Percentiles rank a stretch among this genome's conserved stretches.
Evolutionary conservation across 2,113 vertebrate species (phyloP).

Genomic region (Alligator mississippiensis): DNA sequence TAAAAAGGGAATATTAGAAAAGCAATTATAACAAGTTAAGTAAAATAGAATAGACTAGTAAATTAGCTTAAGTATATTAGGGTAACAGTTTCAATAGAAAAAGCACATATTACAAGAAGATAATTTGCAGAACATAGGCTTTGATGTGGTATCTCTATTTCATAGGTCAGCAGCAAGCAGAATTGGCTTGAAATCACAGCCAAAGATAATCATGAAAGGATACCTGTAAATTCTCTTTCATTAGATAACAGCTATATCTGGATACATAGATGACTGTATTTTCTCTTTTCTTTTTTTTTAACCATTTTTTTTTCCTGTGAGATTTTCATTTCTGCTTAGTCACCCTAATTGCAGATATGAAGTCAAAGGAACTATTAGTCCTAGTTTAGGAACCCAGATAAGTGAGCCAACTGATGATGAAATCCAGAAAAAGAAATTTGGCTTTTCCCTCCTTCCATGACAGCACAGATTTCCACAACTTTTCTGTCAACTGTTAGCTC

Average conservation of each 20-base stretch:
- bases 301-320: not conserved
- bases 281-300: no score
- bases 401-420: not conserved
- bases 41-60: no score
- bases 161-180: not conserved
- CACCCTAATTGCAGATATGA: not conserved
- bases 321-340: not conserved
- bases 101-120: not conserved
- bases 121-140: not conserved
- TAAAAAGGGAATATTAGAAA: not conserved
- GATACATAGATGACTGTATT: not conserved
- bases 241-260: slow-evolving; percentile 3
- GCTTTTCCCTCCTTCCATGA: not conserved
- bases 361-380: not conserved
- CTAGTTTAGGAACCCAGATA: not conserved
- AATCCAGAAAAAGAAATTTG: not conserved
- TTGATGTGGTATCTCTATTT: not conserved
- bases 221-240: slow-evolving; percentile 4
- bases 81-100: not conserved
- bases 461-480: not conserved
- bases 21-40: not conserved
- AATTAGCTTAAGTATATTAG: not conserved
- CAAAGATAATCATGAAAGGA: not conserved
- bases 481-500: not conserved
- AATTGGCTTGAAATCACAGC: not conserved